phyloP scores from a whole-genome alignment of 2,113 vertebrate genomes.

The Butorides virescens region DNA sequence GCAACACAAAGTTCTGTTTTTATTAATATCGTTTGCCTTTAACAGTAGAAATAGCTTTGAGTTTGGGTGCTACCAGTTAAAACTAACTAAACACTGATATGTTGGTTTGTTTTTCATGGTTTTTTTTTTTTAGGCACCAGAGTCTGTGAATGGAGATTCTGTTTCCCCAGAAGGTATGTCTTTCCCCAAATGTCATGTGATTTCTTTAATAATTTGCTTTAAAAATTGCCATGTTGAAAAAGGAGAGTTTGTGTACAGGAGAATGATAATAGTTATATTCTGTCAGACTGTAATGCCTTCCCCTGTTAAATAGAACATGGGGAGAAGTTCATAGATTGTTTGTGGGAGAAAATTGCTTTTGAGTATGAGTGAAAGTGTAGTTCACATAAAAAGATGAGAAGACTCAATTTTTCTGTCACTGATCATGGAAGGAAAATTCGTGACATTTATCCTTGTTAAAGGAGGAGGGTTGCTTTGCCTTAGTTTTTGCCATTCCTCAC shows the following conservation, averaged over 20 bases:
- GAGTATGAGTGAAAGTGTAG: background rate
- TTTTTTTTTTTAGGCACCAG: conserved; percentile 72
- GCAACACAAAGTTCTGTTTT: background rate
- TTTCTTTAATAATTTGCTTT: background rate
- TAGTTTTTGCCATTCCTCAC: background rate
- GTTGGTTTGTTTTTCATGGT: background rate
- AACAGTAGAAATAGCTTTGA: background rate
- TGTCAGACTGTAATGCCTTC: background rate
- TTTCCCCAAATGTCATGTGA: background rate
- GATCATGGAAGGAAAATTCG: background rate
- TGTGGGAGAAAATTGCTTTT: background rate
- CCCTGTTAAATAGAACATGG: background rate
- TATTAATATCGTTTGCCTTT: background rate
- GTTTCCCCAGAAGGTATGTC: conserved; percentile 78
- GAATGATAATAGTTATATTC: background rate
- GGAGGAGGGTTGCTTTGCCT: background rate
- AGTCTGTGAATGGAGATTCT: conserved; percentile 42
- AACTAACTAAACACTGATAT: background rate
- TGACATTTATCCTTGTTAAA: background rate
- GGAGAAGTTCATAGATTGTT: background rate
- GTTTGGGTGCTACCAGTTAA: background rate
- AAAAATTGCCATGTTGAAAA: background rate
- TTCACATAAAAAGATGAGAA: background rate
- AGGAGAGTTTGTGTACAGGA: background rate
- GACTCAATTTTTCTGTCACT: background rate